phyloP scores from a whole-genome alignment of 2,797 vertebrate genomes.

The Garrulus glandarius region DNA sequence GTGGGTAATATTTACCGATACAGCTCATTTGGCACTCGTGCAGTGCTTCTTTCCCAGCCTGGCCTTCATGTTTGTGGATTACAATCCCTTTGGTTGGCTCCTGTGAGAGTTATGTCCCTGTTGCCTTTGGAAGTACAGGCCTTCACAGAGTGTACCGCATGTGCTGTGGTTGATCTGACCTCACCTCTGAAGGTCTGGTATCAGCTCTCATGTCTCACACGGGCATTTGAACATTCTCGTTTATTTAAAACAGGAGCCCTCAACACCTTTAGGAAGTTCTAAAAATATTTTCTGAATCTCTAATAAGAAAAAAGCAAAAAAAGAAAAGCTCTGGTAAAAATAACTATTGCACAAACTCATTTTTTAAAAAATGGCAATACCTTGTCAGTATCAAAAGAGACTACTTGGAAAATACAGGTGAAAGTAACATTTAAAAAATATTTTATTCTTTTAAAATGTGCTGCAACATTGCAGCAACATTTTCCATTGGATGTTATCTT shows the following conservation, averaged over 20 bases:
- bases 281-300: background rate
- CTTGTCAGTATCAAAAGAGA: background rate
- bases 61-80: background rate
- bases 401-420: background rate
- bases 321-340: background rate
- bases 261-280: background rate
- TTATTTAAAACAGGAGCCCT: background rate
- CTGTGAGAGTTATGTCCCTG: background rate
- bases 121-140: background rate
- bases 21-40: background rate
- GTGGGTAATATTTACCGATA: background rate
- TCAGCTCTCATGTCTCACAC: background rate
- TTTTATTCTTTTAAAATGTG: background rate
- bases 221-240: background rate
- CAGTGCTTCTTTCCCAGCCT: background rate
- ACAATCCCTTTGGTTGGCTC: background rate
- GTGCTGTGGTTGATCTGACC: background rate
- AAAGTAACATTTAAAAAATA: background rate
- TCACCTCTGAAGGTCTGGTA: background rate
- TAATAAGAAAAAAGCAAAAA: background rate
- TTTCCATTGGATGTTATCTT: background rate
- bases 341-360: background rate
- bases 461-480: background rate
- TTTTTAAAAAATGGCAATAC: background rate
- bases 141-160: accelerated